Evolutionary conservation across 2,888 invertebrate species (phyloP).

Genomic region (Eumacrocentrus americanus): DNA sequence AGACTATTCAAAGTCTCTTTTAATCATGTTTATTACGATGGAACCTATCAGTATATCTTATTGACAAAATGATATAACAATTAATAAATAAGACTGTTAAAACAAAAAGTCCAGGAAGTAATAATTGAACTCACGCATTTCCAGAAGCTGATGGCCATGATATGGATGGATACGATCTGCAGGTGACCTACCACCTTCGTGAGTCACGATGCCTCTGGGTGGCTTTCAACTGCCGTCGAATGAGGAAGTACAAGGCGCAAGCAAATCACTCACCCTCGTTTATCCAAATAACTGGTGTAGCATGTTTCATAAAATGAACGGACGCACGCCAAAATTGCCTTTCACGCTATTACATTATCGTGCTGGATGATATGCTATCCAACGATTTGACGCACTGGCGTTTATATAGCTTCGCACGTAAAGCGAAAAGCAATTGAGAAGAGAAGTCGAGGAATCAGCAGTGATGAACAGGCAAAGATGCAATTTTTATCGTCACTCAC

Average conservation of each 20-base stretch:
- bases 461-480: neutral
- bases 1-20: too few species aligned
- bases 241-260: constrained; percentile 13
- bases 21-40: too few species aligned
- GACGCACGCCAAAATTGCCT: constrained; percentile 15
- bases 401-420: neutral
- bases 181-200: constrained; percentile 9
- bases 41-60: too few species aligned
- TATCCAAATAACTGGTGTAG: constrained; percentile 7
- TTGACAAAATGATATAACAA: too few species aligned
- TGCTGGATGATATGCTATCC: constrained; percentile 1
- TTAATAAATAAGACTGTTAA: too few species aligned
- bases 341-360: constrained; percentile 8
- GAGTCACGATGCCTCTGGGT: constrained; percentile 18
- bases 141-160: constrained; percentile 35
- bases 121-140: constrained; percentile 36
- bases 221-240: constrained; percentile 11
- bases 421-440: neutral
- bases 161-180: neutral
- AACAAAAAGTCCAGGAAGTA: too few species aligned
- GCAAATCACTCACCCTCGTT: constrained; percentile 24
- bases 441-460: neutral
- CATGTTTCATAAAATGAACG: constrained; percentile 25
- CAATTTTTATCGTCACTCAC: constrained; percentile 22
- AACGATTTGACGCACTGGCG: constrained; percentile 4